Evolutionary conservation across 2,113 vertebrate species (phyloP), one percentile per base, ranked within the genome.

Genomic region (Halcyon senegalensis): DNA sequence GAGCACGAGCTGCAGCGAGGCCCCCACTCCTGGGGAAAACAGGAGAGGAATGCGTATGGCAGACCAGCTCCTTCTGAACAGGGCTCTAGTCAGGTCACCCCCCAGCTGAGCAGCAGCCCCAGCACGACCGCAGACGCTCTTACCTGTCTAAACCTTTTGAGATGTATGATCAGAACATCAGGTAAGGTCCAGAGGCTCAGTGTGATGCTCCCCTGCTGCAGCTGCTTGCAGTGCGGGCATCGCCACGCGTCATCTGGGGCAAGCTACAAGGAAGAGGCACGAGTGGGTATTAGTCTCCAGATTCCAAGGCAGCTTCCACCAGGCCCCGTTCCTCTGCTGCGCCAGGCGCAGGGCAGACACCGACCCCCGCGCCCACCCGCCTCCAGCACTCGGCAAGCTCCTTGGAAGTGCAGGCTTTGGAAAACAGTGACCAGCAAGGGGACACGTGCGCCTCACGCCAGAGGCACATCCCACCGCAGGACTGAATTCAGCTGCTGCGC

Each of bases 141-240:
- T 98, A 99, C 99, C 99, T 99, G 99, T 76, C 99, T 98, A 96
- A 99, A 99, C 84, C 99, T 98, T 97, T 99, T 99, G 60, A 99
- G 98, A 85, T 99, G 99, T 83, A 99, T 98, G 74, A 99, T 99
- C 60, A 99, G 99, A 87, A 99, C 99, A 63, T 99, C 99, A 1
- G 99, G 99, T 78, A 99, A 98, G 27, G 99, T 99, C 99, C 99
- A 99, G 89, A 99, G 98, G 97, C 99, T 99, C 88, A 99, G 97
- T 20, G 99, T 99, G 87, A 99, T 99, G 94, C 99, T 99, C 35
- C 99, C 99, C 93, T 99, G 99, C 98, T 99, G 99, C 92, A 99
- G 98, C 98, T 99, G 99, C 97, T 99, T 99, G 94, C 99, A 99
- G 97, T 99, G 99, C 7, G 99, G 99, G 96, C 99, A 99, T 85